Conservation (phyloP, 2,888 invertebrate genomes). For the Scaptodrosophila latifasciaeformis region DNA sequence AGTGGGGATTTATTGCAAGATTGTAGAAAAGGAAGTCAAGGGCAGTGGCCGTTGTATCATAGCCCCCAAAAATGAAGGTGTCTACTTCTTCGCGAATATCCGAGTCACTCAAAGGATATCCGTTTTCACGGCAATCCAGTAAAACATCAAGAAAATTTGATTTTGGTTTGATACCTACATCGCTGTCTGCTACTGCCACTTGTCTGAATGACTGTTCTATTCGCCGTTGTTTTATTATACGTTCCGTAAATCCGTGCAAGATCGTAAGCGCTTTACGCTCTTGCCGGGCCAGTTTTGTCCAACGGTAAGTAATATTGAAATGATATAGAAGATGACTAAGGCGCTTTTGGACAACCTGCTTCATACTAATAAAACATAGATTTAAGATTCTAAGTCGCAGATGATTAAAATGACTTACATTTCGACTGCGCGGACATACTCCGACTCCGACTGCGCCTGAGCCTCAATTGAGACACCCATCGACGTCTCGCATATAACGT, state of each 20-base stretch:
- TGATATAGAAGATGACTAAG: conserved; percentile 1
- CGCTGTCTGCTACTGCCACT: not conserved
- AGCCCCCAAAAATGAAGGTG: too few species aligned
- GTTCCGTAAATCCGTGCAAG: not conserved
- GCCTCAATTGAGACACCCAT: conserved; percentile 8
- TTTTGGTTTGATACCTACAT: not conserved
- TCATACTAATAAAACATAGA: not conserved
- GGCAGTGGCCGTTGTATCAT: conserved; percentile 31
- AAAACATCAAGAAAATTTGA: conserved; percentile 6
- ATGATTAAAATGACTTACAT: not conserved
- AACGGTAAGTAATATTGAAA: conserved; percentile 2
- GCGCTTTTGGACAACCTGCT: conserved; percentile 4
- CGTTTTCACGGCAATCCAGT: not conserved
- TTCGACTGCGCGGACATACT: conserved; percentile 6
- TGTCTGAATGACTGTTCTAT: not conserved
- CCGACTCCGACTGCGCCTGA: not conserved
- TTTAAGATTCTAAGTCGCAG: too few species aligned
- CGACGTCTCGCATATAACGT: conserved; percentile 10
- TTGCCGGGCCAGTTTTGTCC: conserved; percentile 4
- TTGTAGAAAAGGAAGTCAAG: conserved; percentile 20
- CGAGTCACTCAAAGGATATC: not conserved
- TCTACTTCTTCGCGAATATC: conserved; percentile 13
- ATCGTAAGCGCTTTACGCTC: not conserved
- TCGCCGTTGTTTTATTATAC: conserved; percentile 1
- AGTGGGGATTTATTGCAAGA: conserved; percentile 23